Conservation (phyloP, 2,888 invertebrate species). For the Polymixis flavicincta region DNA sequence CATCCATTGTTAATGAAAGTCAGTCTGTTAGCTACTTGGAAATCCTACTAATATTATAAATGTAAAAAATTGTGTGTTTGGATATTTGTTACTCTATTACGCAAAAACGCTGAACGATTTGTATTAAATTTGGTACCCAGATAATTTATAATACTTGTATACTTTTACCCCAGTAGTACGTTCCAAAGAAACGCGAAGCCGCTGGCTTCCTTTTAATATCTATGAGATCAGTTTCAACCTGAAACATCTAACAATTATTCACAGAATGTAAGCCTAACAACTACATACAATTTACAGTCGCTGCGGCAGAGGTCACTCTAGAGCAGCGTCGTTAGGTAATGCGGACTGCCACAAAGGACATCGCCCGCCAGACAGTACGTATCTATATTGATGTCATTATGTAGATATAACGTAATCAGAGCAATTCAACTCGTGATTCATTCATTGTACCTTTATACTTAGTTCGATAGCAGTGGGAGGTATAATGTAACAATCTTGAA, state of each 20-base stretch:
- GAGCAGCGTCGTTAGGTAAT: slow-evolving; percentile 94
- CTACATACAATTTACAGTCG: slow-evolving; percentile 75
- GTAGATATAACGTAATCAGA: slow-evolving; percentile 35
- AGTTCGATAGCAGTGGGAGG: slow-evolving; percentile 20
- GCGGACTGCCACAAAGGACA: slow-evolving; percentile 86
- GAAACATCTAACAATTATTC: neutral
- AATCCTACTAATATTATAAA: too few relatives aligned
- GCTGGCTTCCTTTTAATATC: too few relatives aligned
- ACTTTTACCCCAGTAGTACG: too few relatives aligned
- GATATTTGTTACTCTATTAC: too few relatives aligned
- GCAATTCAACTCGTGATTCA: slow-evolving; percentile 45
- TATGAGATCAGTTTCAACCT: neutral
- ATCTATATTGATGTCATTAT: slow-evolving; percentile 39
- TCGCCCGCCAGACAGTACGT: slow-evolving; percentile 85
- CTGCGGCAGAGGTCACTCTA: slow-evolving; percentile 93
- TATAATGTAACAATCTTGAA: slow-evolving; percentile 8
- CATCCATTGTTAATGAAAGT: slow-evolving; percentile 30
- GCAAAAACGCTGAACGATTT: too few relatives aligned
- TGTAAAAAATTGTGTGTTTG: too few relatives aligned
- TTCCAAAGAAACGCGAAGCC: too few relatives aligned
- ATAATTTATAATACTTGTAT: too few relatives aligned
- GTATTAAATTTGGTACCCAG: too few relatives aligned
- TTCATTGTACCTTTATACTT: slow-evolving; percentile 40
- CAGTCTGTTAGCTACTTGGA: slow-evolving; percentile 13
- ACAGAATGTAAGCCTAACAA: slow-evolving; percentile 20